Base-by-base conservation (phyloP, 2,888 invertebrate genomes). In the Steromphala cineraria region DNA sequence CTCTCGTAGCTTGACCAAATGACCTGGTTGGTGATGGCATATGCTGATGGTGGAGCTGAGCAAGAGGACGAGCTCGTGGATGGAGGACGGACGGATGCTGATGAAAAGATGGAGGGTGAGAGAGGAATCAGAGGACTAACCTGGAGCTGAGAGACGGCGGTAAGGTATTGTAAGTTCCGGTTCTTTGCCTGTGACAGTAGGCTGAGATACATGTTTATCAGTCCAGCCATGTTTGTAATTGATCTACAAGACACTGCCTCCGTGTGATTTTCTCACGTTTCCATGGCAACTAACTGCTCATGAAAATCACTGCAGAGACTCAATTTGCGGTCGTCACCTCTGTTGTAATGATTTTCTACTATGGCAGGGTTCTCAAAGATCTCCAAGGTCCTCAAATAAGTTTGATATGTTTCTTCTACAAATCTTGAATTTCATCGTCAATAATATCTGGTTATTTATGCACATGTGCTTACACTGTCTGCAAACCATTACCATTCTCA, bases 121-220 rank as follows among this genome's bases (percentile, higher is more conserved):
- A 67, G 53, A 78, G 56, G 52, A 77, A 83, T 53, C 53, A 56
- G 46, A 46, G 46, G 19, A 86, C 87, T 84, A 84, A 87, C 87
- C 87, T 87, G 87, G 21, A 86, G 75, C 55, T 85, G 86, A 10
- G 87, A 84, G 67, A 85, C 75, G 31, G 85, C 83, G 21, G 77
- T 62, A 31, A 67, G 53, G 75, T 83, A 84, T 31, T 86, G 87
- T 53, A 87, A 79, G 81, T 83, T 84, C 53, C 85, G 79, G 76
- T 86, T 86, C 85, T 87, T 86, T 78, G 86, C 85, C 83, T 88
- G 88, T 28, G 87, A 84, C 78, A 88, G 84, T 52, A 88, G 80
- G 81, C 87, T 84, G 62, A 88, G 84, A 84, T 88, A 88, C 88
- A 88, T 88, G 87, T 87, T 87, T 84, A 88, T 81, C 83, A 88